Evolutionary conservation across 2,113 vertebrate genomes (phyloP), one percentile per base, ranked within the genome.

Genomic region (Galbula dea): DNA sequence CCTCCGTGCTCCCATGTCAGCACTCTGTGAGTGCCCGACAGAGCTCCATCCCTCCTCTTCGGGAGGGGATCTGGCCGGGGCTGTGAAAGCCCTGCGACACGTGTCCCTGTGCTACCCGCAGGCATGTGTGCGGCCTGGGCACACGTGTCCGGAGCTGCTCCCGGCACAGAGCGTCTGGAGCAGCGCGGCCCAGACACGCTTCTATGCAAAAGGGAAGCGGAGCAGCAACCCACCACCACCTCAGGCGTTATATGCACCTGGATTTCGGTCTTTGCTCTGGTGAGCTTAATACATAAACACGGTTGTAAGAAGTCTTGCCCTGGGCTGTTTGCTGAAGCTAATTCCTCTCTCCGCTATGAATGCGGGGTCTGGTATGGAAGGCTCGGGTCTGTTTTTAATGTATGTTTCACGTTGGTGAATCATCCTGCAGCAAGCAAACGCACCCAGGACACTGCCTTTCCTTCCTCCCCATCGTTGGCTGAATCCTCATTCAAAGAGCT

Each of bases 131-230:
- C 32, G 1, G 3, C 11, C 51, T 4, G 41, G 30, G 14, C 59
- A 30, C 46, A 17, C 55, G 43, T 62, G 69, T 12, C 29, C 29
- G 27, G 15, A 18, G 58, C 90, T 11, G 48, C 39, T 30, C 22
- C 27, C 11, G 5, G 29, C 36, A 22, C 58, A 0, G 0, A 2
- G 21, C 46, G 4, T 1, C 24, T 3, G 18, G 3, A 3, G 13
- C 89, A 1, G 7, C 32, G 12, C 23, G 6, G 57, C 46, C 18
- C 41, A 0, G 72, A 18, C 43, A 1, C n/a, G 6, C 77, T 9
- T 2, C 10, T 8, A 1, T 48, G 5, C 2, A 34, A 2, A 22
- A 4, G 26, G 9, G 15, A 11, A 37, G 66, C 6, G 7, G 23
- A 29, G 13, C 24, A 7, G 20, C 54, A 3, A 29, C 59, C 20